phyloP scores from a whole-genome alignment of 2,888 invertebrate genomes.

The Trisateles emortualis region DNA sequence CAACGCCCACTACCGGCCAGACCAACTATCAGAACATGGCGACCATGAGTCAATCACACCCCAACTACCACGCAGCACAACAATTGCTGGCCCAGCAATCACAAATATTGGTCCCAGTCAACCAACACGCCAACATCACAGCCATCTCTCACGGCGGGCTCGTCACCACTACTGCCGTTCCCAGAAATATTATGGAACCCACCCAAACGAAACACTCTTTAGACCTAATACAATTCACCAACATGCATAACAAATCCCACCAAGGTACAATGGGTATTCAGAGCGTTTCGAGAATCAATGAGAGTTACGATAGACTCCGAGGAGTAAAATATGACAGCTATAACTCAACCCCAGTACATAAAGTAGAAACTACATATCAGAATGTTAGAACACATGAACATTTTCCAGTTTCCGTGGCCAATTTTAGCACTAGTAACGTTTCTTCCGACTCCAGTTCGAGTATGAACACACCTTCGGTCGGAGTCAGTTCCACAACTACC shows the following conservation, averaged over 20 bases:
- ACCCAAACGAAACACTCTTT: conserved; percentile 68
- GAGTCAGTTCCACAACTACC: conserved; percentile 89
- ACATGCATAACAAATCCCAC: conserved; percentile 61
- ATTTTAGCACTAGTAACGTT: conserved; percentile 74
- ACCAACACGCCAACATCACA: conserved; percentile 52
- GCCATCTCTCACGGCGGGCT: conserved; percentile 58
- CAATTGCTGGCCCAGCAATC: conserved; percentile 52
- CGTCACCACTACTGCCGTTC: conserved; percentile 57
- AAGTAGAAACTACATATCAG: conserved; percentile 72
- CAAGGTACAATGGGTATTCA: conserved; percentile 65
- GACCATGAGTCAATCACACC: conserved; percentile 78
- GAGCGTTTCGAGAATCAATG: conserved; percentile 66
- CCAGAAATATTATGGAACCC: conserved; percentile 70
- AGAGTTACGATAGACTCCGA: conserved; percentile 66
- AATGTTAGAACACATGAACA: conserved; percentile 70
- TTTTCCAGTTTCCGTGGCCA: conserved; percentile 63
- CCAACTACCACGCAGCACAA: conserved; percentile 55
- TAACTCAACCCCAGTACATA: conserved; percentile 64
- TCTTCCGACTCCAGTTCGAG: conserved; percentile 91
- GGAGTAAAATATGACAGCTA: conserved; percentile 69
- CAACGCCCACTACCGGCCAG: conserved; percentile 67
- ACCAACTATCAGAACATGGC: conserved; percentile 73
- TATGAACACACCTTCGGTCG: conserved; percentile 86
- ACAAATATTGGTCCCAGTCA: conserved; percentile 41
- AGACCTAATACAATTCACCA: conserved; percentile 75